Percentiles rank a stretch among this genome's conserved stretches.
These are phyloP conservation scores for Pyrrhosoma nymphula DNA, from an alignment of 2,888 invertebrate genomes.

Conservation along the genomic window DNA sequence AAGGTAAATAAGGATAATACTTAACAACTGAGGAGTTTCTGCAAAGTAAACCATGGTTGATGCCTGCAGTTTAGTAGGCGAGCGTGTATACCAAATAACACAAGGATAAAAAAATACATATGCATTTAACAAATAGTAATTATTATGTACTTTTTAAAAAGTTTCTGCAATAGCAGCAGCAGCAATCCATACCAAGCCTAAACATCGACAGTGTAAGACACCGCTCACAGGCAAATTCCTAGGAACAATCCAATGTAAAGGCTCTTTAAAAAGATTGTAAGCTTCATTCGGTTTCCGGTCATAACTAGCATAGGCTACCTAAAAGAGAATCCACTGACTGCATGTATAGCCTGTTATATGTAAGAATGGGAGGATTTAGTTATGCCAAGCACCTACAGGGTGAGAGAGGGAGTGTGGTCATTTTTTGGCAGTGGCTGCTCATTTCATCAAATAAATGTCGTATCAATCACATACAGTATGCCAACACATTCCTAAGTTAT, in stretches of 20 bases:
- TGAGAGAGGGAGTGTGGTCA: conserved; percentile 58
- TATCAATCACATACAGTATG: background rate
- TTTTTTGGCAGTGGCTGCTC: conserved; percentile 60
- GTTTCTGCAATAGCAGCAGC: conserved; percentile 67
- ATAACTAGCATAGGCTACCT: conserved; percentile 68
- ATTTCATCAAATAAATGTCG: background rate
- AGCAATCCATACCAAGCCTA: conserved; percentile 69
- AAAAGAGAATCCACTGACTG: conserved; percentile 68
- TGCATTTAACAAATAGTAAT: conserved; percentile 67
- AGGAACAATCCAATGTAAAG: conserved; percentile 65
- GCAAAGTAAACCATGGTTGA: conserved; percentile 49
- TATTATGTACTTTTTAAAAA: conserved; percentile 47
- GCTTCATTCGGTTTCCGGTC: conserved; percentile 67
- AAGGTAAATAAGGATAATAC: conserved; percentile 68
- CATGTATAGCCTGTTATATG: conserved; percentile 63
- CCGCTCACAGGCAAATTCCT: conserved; percentile 68
- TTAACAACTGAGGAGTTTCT: conserved; percentile 67
- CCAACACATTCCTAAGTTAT: background rate
- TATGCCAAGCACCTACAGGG: conserved; percentile 68
- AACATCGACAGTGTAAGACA: conserved; percentile 67
- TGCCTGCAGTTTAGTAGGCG: conserved; percentile 58
- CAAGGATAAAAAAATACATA: conserved; percentile 68
- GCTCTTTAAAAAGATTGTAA: conserved; percentile 61
- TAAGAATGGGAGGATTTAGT: conserved; percentile 63
- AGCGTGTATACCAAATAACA: conserved; percentile 68